Percentiles rank a stretch among this genome's conserved stretches.
These are phyloP conservation scores for Scolanthus callimorphus DNA, from an alignment of 92 coral and sea anemone genomes.

Conservation along the genomic window DNA sequence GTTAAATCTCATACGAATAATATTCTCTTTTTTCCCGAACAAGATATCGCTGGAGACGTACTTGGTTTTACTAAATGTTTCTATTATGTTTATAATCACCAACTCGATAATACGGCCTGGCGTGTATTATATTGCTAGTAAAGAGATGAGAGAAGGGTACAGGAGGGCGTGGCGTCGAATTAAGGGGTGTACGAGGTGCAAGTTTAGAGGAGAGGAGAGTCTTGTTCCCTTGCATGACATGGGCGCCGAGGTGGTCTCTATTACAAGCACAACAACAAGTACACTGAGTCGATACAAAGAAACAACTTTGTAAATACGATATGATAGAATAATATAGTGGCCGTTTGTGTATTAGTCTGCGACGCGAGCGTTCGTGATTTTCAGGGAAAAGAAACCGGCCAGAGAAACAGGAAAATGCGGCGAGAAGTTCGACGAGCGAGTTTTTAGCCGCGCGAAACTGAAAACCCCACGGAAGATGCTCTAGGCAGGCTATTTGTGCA, in stretches of 20 bases:
- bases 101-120: slow-evolving; percentile 17
- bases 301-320: slow-evolving; percentile 18
- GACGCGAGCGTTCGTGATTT: no score
- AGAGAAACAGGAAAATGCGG: no score
- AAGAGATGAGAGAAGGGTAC: slow-evolving; percentile 13
- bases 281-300: slow-evolving; percentile 16
- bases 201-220: background rate
- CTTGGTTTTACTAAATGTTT: slow-evolving; percentile 24
- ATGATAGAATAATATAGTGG: no score
- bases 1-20: background rate
- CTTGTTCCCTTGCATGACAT: slow-evolving; percentile 1
- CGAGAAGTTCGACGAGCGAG: no score
- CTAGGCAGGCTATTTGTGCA: no score
- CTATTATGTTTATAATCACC: slow-evolving; percentile 15
- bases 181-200: background rate
- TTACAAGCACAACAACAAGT: slow-evolving; percentile 1
- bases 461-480: no score
- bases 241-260: background rate
- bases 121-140: slow-evolving; percentile 17
- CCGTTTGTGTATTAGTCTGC: no score
- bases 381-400: no score
- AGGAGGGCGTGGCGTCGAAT: background rate
- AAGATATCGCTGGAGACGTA: slow-evolving; percentile 16
- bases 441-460: no score
- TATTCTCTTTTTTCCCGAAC: slow-evolving; percentile 3